phyloP scores from a whole-genome alignment of 2,797 vertebrate species.

The Xenentodon cancila region DNA sequence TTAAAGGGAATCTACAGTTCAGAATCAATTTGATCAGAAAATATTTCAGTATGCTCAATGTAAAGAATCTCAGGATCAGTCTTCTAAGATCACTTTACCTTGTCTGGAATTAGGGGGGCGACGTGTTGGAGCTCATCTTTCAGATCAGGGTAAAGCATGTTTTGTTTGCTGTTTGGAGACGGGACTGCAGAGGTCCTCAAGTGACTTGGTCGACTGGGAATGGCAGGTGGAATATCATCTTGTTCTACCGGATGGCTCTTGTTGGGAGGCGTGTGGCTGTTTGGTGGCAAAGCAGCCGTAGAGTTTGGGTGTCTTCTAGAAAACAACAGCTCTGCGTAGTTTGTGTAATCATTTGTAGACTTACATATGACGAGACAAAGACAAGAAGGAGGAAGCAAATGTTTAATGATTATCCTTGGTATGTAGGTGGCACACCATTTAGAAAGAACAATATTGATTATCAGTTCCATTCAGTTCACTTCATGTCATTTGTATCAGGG shows the following conservation, averaged over 20 bases:
- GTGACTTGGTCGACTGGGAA: conserved; percentile 46
- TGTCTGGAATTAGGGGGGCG: conserved; percentile 4
- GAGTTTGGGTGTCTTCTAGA: conserved; percentile 25
- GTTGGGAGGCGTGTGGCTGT: not conserved
- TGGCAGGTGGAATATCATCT: conserved; percentile 40
- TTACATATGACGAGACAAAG: conserved; percentile 31
- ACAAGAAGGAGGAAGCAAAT: conserved; percentile 2
- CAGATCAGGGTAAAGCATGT: conserved; percentile 69
- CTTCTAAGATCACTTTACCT: conserved; percentile 47
- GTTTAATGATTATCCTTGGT: not conserved
- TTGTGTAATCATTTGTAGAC: conserved; percentile 34
- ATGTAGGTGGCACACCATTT: too few species aligned
- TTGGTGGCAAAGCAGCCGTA: not conserved
- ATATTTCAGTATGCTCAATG: not conserved
- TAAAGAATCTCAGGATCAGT: not conserved
- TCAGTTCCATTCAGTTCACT: too few species aligned
- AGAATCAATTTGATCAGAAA: not conserved
- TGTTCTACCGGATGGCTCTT: not conserved
- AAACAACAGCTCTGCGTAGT: conserved; percentile 73
- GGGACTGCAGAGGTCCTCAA: conserved; percentile 8
- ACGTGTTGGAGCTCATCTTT: conserved; percentile 30
- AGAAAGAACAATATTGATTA: too few species aligned
- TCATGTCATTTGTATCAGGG: too few species aligned
- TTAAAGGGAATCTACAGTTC: too few species aligned
- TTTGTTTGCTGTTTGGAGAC: conserved; percentile 14